phyloP scores from a whole-genome alignment of 2,113 vertebrate species.

The Conger conger region DNA sequence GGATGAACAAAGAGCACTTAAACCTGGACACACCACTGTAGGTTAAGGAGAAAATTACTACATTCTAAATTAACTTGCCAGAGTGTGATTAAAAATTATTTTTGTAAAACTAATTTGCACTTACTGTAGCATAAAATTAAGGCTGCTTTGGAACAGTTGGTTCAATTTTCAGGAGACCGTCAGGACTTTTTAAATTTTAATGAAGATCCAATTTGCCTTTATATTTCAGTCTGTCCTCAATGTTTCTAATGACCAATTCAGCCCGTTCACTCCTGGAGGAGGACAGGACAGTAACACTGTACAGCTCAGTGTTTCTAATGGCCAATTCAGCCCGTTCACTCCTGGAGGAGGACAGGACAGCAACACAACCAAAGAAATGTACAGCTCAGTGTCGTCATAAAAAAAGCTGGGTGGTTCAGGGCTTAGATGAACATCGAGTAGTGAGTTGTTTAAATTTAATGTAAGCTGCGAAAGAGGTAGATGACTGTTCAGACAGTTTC shows the following conservation, averaged over 20 bases:
- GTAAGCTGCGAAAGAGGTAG: background rate
- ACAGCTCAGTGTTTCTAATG: constrained; percentile 50
- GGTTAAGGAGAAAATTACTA: constrained; percentile 59
- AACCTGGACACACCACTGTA: constrained; percentile 47
- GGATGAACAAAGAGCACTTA: constrained; percentile 40
- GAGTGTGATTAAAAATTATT: constrained; percentile 70
- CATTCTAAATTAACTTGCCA: constrained; percentile 66
- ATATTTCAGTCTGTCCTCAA: constrained; percentile 45
- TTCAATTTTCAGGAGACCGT: constrained; percentile 67
- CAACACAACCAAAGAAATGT: background rate
- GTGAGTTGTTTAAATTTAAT: background rate
- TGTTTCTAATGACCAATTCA: constrained; percentile 43
- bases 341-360: constrained; percentile 26
- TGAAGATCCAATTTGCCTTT: constrained; percentile 66
- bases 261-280: constrained; percentile 34
- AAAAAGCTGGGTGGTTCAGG: background rate
- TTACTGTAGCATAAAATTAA: constrained; percentile 74
- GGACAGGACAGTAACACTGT: too few relatives aligned
- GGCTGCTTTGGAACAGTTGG: constrained; percentile 67
- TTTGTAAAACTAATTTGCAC: constrained; percentile 73
- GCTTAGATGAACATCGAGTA: background rate
- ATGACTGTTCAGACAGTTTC: background rate
- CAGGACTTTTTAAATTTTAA: constrained; percentile 70
- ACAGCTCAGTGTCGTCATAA: background rate
- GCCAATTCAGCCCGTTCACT: constrained; percentile 28